Evolutionary conservation across 2,113 vertebrate species (phyloP), one percentile per base, ranked within the genome.

Genomic region (Theropithecus gelada): DNA sequence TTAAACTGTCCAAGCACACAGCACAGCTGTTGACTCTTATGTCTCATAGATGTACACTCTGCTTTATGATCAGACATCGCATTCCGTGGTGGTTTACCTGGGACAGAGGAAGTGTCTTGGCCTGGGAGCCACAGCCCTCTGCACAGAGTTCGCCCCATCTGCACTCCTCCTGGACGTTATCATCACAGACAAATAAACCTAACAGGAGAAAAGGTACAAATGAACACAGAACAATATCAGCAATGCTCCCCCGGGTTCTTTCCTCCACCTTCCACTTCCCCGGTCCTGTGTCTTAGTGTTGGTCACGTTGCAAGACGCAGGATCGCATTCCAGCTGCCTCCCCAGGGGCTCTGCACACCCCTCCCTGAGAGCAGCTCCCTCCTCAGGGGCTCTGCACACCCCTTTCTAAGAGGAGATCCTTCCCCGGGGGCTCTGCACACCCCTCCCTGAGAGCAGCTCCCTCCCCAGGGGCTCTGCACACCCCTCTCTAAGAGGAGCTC

Each of bases 261-360:
- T 0, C 75, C 13, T n/a, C n/a, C 0, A 1, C 16, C 14, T 17
- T 22, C 30, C 7, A 1, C 25, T 64, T 64, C 61, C 59, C 27
- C 0, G 4, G 50, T 12, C 2, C 43, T 6, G 4, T 0, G 2
- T 2, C 55, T 86, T 10, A 5, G 2, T 6, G 14, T 23, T n/a
- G 27, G 22, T 10, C 27, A 23, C 0, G 0, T 14, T 40, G 22
- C n/a, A 43, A 9, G 18, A 8, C 9, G 17, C 2, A 4, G 6
- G 30, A 23, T n/a, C 2, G 0, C 10, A 32, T 35, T 32, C 75
- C 43, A 0, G 2, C 25, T 3, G 8, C 18, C 18, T 48, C 48
- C 48, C 48, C 48, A 48, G 48, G 48, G 48, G 2, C 48, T 48
- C 48, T 12, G 48, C 48, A 12, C 48, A 48, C 48, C 48, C 48